Base-by-base conservation (phyloP, 2,888 invertebrate species). In the Rosalia funebris region DNA sequence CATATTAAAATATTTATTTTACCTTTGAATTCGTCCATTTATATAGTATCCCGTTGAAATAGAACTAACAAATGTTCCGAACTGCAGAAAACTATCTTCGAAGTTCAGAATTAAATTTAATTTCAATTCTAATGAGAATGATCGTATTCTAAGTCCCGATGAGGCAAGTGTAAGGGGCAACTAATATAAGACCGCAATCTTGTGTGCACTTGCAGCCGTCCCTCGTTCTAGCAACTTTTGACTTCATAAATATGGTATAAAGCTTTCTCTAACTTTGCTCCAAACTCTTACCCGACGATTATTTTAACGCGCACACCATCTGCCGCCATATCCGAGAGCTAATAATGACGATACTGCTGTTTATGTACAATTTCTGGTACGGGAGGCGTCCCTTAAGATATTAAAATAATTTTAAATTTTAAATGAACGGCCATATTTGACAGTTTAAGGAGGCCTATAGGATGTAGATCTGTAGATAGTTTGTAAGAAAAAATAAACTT, bases 291-390 rank as follows among this genome's bases (percentile, higher is more conserved):
- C 41, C 53, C 53, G 42, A 76, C 76, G 75, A 75, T 77, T 77
- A 75, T 75, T 77, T 76, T 75, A 77, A 76, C 74, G 73, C 71
- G 67, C 15, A 70, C 70, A 70, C 71, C 76, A 77, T 71, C 73
- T 75, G 75, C 65, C 63, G 66, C 70, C 72, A 69, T 69, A 70
- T 67, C 69, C 62, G 39, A 31, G 20, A 59, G 52, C 55, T 62
- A 41, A 52, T 47, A 56, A 47, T 41, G 41, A 41, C 56, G 41
- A 45, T 55, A 55, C 56, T 20, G 41, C 32, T 46, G 56, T 47
- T 46, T 53, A 53, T 53, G 31, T 53, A 42, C 42, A 15, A 42
- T 42, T 53, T 42, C 42, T 53, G 53, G 41, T 53, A 42, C 42
- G 42, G n/a, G n/a, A 53, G 53, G 42, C 34, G 53, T 42, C 17